Conservation (phyloP, 1,140 invertebrate genomes). For the Mylabris phalerata region DNA sequence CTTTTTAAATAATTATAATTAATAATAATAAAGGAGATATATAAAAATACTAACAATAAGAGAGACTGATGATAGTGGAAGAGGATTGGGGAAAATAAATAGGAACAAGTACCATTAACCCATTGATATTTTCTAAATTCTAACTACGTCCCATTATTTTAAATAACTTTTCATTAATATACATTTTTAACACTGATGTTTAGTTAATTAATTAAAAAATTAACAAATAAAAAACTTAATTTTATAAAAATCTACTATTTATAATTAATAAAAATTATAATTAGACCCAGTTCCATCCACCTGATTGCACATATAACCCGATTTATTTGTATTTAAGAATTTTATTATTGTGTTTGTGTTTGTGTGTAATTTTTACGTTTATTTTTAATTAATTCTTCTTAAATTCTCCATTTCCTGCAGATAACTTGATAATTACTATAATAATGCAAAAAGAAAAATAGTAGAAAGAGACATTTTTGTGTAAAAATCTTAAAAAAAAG, state of each 20-base stretch:
- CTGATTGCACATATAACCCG: slow-evolving; percentile 45
- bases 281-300: slow-evolving; percentile 39
- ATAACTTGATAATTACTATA: slow-evolving; percentile 21
- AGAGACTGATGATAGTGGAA: slow-evolving; percentile 1
- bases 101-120: slow-evolving; percentile 2
- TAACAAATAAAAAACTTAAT: slow-evolving; percentile 18
- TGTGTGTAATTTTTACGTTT: slow-evolving; percentile 4
- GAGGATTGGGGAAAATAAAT: background rate
- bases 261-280: background rate
- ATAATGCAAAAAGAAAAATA: slow-evolving; percentile 5
- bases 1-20: slow-evolving; percentile 2
- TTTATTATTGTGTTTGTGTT: background rate
- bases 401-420: slow-evolving; percentile 22
- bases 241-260: background rate
- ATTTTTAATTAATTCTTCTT: slow-evolving; percentile 9
- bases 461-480: too few species aligned
- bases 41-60: background rate
- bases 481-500: background rate
- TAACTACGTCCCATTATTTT: slow-evolving; percentile 34
- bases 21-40: background rate
- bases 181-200: background rate
- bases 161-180: slow-evolving; percentile 24
- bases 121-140: slow-evolving; percentile 31
- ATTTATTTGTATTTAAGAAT: slow-evolving; percentile 28
- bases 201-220: too few species aligned